Evolutionary conservation across 2,888 invertebrate species (phyloP).

Genomic region (Amorpha juglandis): DNA sequence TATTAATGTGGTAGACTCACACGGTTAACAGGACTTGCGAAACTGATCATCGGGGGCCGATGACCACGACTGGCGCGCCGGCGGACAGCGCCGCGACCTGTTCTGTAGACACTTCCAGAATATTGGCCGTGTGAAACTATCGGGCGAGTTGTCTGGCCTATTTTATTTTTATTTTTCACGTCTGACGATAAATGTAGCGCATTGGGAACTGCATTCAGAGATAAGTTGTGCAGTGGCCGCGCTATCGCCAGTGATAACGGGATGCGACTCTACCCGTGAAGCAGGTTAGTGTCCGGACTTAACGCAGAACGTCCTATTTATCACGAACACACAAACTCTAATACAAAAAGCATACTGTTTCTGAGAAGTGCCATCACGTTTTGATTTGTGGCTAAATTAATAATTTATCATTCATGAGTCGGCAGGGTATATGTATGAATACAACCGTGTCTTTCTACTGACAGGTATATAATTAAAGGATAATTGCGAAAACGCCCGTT

Average conservation of each 20-base stretch:
- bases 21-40: constrained; percentile 82
- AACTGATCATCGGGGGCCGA: constrained; percentile 79
- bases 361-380: not conserved
- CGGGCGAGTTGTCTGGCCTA: constrained; percentile 41
- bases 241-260: constrained; percentile 70
- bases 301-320: constrained; percentile 59
- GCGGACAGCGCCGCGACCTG: constrained; percentile 50
- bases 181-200: constrained; percentile 60
- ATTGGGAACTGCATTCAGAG: constrained; percentile 69
- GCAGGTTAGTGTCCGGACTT: constrained; percentile 59
- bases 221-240: constrained; percentile 70
- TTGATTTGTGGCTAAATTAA: constrained; percentile 13
- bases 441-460: not conserved
- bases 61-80: constrained; percentile 67
- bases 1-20: constrained; percentile 78
- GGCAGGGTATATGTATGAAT: not conserved
- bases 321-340: constrained; percentile 37
- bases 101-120: constrained; percentile 50
- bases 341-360: constrained; percentile 1
- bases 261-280: constrained; percentile 59
- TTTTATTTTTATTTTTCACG: constrained; percentile 55
- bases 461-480: constrained; percentile 19
- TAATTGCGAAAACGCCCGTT: not conserved
- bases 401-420: not conserved
- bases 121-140: constrained; percentile 38